A percentile compares a stretch with the other conserved stretches of the same genome.
phyloP scores from a whole-genome alignment of 2,888 invertebrate species.

The Microdon myrmicae region DNA sequence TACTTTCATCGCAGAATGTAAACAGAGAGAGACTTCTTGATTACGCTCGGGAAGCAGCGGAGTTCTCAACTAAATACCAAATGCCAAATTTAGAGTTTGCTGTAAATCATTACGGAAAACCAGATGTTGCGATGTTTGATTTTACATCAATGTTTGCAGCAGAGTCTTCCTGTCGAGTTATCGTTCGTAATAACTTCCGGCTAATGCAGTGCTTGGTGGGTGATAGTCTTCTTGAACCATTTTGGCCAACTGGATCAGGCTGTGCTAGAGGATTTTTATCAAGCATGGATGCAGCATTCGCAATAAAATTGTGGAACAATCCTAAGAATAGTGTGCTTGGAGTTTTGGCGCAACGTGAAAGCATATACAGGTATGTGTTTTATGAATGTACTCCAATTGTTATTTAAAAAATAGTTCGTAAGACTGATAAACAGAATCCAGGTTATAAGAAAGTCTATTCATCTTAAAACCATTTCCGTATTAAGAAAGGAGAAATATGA shows the following conservation, averaged over 20 bases:
- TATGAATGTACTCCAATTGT: conserved; percentile 64
- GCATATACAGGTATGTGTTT: conserved; percentile 80
- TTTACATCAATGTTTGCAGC: conserved; percentile 99
- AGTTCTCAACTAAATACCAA: conserved; percentile 89
- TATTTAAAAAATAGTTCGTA: too few relatives aligned
- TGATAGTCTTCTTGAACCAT: conserved; percentile 95
- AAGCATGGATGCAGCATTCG: conserved; percentile 96
- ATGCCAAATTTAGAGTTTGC: conserved; percentile 93
- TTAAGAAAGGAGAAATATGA: too few relatives aligned
- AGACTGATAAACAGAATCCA: not conserved
- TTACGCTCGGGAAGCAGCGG: conserved; percentile 94
- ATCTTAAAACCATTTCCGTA: too few relatives aligned
- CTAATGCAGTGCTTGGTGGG: conserved; percentile 92
- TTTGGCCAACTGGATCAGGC: conserved; percentile 99
- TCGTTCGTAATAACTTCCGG: conserved; percentile 78
- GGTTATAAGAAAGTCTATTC: too few relatives aligned
- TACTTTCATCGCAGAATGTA: conserved; percentile 90
- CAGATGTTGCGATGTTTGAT: conserved; percentile 98
- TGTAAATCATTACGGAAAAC: conserved; percentile 96
- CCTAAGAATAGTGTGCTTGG: conserved; percentile 73
- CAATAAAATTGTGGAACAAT: conserved; percentile 85
- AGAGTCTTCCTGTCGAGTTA: conserved; percentile 90
- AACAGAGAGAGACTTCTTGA: conserved; percentile 87
- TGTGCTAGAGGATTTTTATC: conserved; percentile 97
- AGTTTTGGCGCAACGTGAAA: conserved; percentile 93